Evolutionary conservation across 2,113 vertebrate species (phyloP), one percentile per base, ranked within the genome.

Genomic region (Nanorana parkeri): DNA sequence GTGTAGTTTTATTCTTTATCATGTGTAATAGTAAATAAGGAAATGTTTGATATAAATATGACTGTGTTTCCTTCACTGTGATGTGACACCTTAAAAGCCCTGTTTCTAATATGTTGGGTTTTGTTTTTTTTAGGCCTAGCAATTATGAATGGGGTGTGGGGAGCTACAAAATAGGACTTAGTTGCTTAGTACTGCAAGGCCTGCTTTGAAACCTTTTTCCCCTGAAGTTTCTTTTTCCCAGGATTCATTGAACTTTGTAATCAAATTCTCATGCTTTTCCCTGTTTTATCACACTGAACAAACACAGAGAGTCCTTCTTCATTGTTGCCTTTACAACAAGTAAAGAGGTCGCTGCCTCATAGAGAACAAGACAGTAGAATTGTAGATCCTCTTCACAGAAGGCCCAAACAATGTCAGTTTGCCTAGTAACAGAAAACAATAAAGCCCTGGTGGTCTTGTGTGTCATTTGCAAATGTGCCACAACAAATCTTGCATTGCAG

Each of bases 371-470:
- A 64, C 67, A 63, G 68, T 65, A 52, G 68, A 26, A 81, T 73
- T 73, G 58, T 65, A 19, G 55, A 19, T 19, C 36, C 26, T 19
- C 13, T 32, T 26, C 36, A 64, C 11, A 80, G 58, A 73, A 73
- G 41, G 32, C 60, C 68, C 24, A 51, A 73, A 81, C 68, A 41
- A 52, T 65, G 32, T 73, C 28, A 21, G 79, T 72, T 81, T 71
- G 68, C 79, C 68, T 73, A 58, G 79, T 65, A 81, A 81, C 79
- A 11, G 79, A 73, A 81, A 29, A 81, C 68, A 81, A 81, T 73
- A 24, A 29, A 81, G 24, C 47, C 26, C 41, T 73, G 79, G 79
- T 81, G 79, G 79, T 81, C 79, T 81, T 72, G 24, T 64, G 58
- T 64, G 58, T 65, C 68, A 65, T 81, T 55, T 55, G 68, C 41